Evolutionary conservation across 2,888 invertebrate species (phyloP).

Genomic region (Labia minor): DNA sequence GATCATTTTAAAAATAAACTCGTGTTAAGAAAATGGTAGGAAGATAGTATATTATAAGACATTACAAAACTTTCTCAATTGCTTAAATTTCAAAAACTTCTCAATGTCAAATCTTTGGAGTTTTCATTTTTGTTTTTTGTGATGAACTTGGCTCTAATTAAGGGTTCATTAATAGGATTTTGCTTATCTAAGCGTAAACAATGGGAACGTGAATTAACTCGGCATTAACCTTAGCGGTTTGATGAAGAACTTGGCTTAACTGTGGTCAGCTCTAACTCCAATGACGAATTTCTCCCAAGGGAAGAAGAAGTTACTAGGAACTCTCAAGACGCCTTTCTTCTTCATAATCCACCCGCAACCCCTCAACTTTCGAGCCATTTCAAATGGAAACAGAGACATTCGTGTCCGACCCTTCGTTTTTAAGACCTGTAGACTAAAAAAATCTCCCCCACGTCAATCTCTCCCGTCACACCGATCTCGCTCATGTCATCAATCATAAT

Average conservation of each 20-base stretch:
- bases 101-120: not conserved
- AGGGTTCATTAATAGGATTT: not conserved
- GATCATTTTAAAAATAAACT: no score
- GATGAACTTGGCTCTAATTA: not conserved
- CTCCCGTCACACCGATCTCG: not conserved
- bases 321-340: not conserved
- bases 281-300: not conserved
- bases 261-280: not conserved
- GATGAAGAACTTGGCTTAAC: not conserved
- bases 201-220: not conserved
- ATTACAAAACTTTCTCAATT: no score
- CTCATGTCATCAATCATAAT: constrained; percentile 2
- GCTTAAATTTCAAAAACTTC: no score
- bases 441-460: no score
- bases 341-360: constrained; percentile 1
- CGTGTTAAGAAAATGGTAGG: no score
- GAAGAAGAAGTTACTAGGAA: not conserved
- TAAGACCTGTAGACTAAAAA: no score
- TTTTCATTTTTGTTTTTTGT: not conserved
- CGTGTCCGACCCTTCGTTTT: not conserved
- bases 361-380: not conserved
- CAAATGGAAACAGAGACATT: constrained; percentile 2
- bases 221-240: not conserved
- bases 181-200: not conserved
- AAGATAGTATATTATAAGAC: no score